Percentiles rank a stretch among this genome's conserved stretches.
phyloP scores from a whole-genome alignment of 2,113 vertebrate species.

The Pristiophorus japonicus region DNA sequence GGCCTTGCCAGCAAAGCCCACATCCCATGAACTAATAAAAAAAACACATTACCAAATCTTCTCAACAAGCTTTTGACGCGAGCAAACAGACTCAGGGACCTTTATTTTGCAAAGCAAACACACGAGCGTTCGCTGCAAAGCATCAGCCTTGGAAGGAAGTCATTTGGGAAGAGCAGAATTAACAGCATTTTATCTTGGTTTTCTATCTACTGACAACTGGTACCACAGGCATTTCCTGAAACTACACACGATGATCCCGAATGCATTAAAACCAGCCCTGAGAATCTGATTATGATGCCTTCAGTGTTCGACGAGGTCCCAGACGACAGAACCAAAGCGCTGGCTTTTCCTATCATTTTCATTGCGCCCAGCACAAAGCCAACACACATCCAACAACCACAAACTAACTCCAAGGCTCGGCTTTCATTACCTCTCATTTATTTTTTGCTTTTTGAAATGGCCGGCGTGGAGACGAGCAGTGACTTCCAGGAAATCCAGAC shows the following conservation, averaged over 20 bases:
- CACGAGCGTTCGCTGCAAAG: background rate
- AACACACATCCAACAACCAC: background rate
- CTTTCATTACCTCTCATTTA: background rate
- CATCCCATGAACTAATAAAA: too few relatives aligned
- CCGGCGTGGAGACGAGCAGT: background rate
- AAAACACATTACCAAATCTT: background rate
- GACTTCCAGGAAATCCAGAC: background rate
- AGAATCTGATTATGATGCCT: conserved; percentile 12
- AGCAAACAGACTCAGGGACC: background rate
- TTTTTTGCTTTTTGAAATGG: background rate
- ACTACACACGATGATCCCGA: background rate
- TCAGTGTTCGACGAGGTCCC: background rate
- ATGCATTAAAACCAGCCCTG: background rate
- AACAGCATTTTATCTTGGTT: background rate
- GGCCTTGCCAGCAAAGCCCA: too few relatives aligned
- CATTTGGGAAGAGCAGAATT: background rate
- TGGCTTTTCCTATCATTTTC: background rate
- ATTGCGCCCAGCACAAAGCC: background rate
- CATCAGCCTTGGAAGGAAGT: background rate
- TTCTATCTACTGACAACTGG: background rate
- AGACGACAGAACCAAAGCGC: background rate
- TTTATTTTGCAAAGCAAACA: background rate
- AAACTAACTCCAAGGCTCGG: background rate
- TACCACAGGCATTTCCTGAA: background rate
- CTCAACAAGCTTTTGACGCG: background rate